Evolutionary conservation across 2,888 invertebrate genomes (phyloP), one percentile per base, ranked within the genome.

Genomic region (Folsomia candida): DNA sequence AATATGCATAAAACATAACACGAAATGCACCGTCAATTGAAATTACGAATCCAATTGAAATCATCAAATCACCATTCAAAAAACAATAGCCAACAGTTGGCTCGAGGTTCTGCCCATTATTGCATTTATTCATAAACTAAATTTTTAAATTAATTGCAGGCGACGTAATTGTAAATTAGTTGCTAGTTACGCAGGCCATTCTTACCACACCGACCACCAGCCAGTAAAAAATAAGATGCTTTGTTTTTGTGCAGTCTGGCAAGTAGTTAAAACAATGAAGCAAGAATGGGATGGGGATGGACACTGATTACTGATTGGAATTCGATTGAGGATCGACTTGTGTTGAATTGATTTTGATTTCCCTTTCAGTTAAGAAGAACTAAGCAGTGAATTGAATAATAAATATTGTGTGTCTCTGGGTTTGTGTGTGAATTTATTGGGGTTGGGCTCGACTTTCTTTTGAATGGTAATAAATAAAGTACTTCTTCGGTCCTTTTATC

Each of bases 271-370:
- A 37, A 54, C 54, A 54, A 54, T 54, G 6, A 54, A 37, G 37
- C 37, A 37, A 37, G 37, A 37, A 54, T 14, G 20, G n/a, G 22
- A 54, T 54, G 54, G 54, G 54, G 37, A 37, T 14, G 54, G 54
- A 54, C 22, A 54, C 54, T 14, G 20, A 54, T 54, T 54, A 54
- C n/a, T 54, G 54, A 54, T 54, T 54, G 54, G 54, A 54, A 54
- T 54, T 54, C 18, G 22, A 54, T 54, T 54, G 9, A 54, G 6
- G 37, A 37, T 37, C 4, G 37, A 37, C 37, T 37, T 37, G 37
- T 37, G 14, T 37, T 37, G 37, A 37, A 9, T 37, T 37, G 37
- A 37, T 37, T 37, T 54, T 22, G 54, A 54, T 54, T 54, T 54
- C 54, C 54, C 54, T 54, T 54, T 54, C 54, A 14, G 4, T 54